Percentiles rank a stretch among this genome's conserved stretches.
Conservation (phyloP, 2,888 invertebrate genomes). For the Bhutanitis thaidina region DNA sequence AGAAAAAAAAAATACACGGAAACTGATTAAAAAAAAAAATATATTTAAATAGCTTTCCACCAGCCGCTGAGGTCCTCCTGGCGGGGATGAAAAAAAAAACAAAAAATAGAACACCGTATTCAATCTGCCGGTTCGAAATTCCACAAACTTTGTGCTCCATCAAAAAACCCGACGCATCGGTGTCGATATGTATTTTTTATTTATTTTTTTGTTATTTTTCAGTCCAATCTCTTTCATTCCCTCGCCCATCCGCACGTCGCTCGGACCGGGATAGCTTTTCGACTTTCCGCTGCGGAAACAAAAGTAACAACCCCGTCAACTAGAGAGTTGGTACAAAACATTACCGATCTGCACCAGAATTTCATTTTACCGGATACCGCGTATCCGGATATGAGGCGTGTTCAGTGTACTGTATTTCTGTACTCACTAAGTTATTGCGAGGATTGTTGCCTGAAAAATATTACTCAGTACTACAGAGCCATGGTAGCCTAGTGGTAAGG, state of each 20-base stretch:
- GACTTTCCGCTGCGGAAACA: conserved; percentile 3
- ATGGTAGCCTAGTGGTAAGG: no score
- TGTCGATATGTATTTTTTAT: conserved; percentile 9
- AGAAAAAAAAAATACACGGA: no score
- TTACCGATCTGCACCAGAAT: not conserved
- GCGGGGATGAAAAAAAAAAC: not conserved
- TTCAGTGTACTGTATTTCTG: not conserved
- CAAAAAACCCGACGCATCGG: not conserved
- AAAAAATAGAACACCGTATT: not conserved
- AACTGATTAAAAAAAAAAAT: no score
- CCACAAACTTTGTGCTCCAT: not conserved
- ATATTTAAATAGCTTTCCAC: no score
- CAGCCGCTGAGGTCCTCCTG: not conserved
- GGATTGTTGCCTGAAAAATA: no score
- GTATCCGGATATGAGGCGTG: not conserved
- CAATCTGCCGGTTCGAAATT: not conserved
- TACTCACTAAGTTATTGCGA: not conserved
- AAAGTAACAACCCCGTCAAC: conserved; percentile 1
- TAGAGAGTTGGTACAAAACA: not conserved
- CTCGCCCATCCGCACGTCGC: not conserved
- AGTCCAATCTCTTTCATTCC: not conserved
- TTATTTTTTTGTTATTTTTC: not conserved
- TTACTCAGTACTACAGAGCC: no score
- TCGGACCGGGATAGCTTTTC: conserved; percentile 1
- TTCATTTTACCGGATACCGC: not conserved